Conservation (phyloP, 2,888 invertebrate genomes). For the Ptilodon capucinus region DNA sequence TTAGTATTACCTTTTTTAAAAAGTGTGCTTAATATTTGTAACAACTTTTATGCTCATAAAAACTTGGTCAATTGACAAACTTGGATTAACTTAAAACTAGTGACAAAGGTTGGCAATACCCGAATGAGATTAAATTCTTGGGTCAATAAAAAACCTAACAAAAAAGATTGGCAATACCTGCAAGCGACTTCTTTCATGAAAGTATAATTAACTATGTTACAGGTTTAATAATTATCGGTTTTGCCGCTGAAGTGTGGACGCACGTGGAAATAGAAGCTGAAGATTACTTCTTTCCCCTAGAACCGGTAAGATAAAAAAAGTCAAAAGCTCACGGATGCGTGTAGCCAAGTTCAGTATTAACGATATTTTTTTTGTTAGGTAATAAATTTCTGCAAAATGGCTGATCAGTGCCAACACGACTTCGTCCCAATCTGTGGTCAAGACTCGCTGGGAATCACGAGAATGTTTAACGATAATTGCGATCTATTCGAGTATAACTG, state of each 20-base stretch:
- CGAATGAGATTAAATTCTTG: too few species aligned
- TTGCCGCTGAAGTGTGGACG: slow-evolving; percentile 57
- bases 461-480: slow-evolving; percentile 72
- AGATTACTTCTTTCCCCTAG: slow-evolving; percentile 75
- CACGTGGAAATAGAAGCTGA: slow-evolving; percentile 77
- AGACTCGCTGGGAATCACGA: slow-evolving; percentile 68
- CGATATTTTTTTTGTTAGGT: slow-evolving; percentile 45
- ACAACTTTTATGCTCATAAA: too few species aligned
- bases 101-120: neutral
- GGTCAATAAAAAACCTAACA: neutral
- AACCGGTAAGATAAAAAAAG: slow-evolving; percentile 51
- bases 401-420: slow-evolving; percentile 72
- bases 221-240: slow-evolving; percentile 61
- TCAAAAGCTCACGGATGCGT: neutral
- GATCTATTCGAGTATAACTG: slow-evolving; percentile 75
- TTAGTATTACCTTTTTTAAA: too few species aligned
- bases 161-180: neutral
- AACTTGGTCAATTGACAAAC: too few species aligned
- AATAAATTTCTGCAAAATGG: slow-evolving; percentile 73
- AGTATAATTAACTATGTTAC: slow-evolving; percentile 16
- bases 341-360: too few species aligned
- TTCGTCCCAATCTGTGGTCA: slow-evolving; percentile 73
- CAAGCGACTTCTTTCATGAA: too few species aligned
- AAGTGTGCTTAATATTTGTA: too few species aligned
- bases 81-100: neutral